Conservation (phyloP, 1,140 invertebrate species). For the Drosophila navojoa region DNA sequence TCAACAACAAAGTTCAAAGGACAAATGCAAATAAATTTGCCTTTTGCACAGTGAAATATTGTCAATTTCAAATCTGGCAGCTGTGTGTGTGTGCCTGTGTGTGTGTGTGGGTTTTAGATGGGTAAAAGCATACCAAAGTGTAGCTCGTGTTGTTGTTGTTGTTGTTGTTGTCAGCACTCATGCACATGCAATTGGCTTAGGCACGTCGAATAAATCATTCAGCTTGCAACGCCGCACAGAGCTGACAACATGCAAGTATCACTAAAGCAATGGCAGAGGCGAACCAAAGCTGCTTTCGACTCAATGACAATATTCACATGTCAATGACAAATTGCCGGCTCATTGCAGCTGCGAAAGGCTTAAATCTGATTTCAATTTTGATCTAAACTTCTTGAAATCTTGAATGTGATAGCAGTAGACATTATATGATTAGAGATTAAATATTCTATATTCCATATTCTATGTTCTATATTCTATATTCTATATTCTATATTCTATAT, state of each 20-base stretch:
- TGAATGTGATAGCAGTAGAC: too few species aligned
- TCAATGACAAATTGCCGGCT: slow-evolving; percentile 12
- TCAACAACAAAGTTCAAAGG: slow-evolving; percentile 76
- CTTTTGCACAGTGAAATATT: slow-evolving; percentile 72
- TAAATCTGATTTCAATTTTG: neutral
- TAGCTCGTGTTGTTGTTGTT: slow-evolving; percentile 17
- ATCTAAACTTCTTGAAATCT: neutral
- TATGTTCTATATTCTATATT: too few species aligned
- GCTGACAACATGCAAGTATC: slow-evolving; percentile 28
- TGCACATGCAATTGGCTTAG: slow-evolving; percentile 38
- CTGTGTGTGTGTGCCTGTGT: slow-evolving; percentile 4
- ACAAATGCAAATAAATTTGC: slow-evolving; percentile 74
- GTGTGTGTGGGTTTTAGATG: slow-evolving; percentile 4
- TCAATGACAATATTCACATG: slow-evolving; percentile 11
- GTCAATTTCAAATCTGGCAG: slow-evolving; percentile 62
- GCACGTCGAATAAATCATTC: slow-evolving; percentile 46
- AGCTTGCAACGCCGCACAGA: slow-evolving; percentile 22
- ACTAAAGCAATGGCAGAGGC: slow-evolving; percentile 10
- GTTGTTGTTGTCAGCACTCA: slow-evolving; percentile 25
- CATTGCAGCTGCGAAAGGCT: neutral
- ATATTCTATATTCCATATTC: too few species aligned
- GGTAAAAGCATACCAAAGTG: slow-evolving; percentile 20
- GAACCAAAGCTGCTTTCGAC: neutral
- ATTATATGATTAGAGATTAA: too few species aligned
- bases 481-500: too few species aligned